Conservation (phyloP, 2,888 invertebrate species). For the Glyphotaelius pellucidus region DNA sequence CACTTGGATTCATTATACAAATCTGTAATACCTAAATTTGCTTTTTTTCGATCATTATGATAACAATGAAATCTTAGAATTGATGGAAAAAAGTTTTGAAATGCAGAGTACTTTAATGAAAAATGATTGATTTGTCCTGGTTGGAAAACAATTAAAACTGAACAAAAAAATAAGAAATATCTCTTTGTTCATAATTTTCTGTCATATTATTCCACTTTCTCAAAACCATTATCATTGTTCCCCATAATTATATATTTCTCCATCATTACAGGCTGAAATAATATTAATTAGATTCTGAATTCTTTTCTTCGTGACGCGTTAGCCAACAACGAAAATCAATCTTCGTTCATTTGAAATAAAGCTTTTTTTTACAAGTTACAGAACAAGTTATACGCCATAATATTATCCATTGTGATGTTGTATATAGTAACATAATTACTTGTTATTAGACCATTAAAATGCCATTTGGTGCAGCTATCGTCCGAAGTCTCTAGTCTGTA, state of each 20-base stretch:
- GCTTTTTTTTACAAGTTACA: not conserved
- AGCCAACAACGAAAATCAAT: not conserved
- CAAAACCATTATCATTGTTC: not conserved
- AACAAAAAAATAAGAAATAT: not conserved
- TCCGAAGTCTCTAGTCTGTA: not conserved
- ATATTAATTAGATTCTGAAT: not conserved
- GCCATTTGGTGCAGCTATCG: conserved; percentile 20
- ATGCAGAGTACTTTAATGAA: not conserved
- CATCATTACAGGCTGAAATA: not conserved
- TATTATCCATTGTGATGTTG: not conserved
- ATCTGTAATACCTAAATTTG: not conserved
- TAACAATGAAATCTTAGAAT: not conserved
- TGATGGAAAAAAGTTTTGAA: not conserved
- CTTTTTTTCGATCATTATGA: not conserved
- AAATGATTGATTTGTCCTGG: not conserved
- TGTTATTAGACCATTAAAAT: conserved; percentile 33
- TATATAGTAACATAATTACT: conserved; percentile 21
- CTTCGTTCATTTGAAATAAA: not conserved
- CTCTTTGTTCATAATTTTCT: not conserved
- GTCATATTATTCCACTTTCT: not conserved
- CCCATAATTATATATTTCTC: not conserved
- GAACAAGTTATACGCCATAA: not conserved
- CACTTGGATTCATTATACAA: not conserved
- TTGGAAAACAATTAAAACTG: not conserved
- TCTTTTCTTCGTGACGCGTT: not conserved